Evolutionary conservation across 2,888 invertebrate genomes (phyloP), one percentile per base, ranked within the genome.

Genomic region (Odontocerum albicorne): DNA sequence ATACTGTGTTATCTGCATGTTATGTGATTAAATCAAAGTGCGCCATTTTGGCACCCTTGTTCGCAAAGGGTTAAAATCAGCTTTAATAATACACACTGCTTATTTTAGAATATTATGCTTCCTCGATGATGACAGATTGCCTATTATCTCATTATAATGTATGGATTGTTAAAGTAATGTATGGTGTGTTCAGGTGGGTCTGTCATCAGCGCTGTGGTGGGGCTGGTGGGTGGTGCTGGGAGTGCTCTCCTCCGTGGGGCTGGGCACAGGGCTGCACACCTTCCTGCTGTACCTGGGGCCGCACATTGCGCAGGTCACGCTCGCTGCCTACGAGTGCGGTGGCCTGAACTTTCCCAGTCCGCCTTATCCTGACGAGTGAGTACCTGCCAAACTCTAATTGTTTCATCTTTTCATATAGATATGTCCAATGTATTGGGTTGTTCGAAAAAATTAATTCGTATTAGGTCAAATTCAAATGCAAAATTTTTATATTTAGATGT

Each of bases 271-370:
- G 1, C 83, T 99, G 49, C 99, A 99, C 73, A 99, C 99, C 57
- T 99, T 99, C 80, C 83, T 99, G 46, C 80, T 99, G 58, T 99
- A 99, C 74, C 78, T 99, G 68, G 99, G 99, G n/a, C 99, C 99
- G 21, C 97, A 98, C 70, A 99, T 99, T 76, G 98, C 98, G 54
- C 85, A 92, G 53, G 99, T 99, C 36, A 99, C 99, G 2, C 79
- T 99, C 68, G 99, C 99, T 12, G 99, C 96, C 0, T 97, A 96
- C 72, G 98, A 99, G 74, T 99, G 99, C 72, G 90, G 91, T 43
- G 85, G 90, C 17, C 82, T 98, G 27, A 87, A 96, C 73, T 99
- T 99, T 71, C 99, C 98, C 0, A 87, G 90, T 65, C 99, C 99
- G 42, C 99, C 99, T 0, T 99, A 99, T 79, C 99, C 99, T 16